Percentiles rank a stretch among this genome's conserved stretches.
These are phyloP conservation scores for Melanerpes aurifrons DNA, from an alignment of 2,113 vertebrate species.

Conservation along the genomic window DNA sequence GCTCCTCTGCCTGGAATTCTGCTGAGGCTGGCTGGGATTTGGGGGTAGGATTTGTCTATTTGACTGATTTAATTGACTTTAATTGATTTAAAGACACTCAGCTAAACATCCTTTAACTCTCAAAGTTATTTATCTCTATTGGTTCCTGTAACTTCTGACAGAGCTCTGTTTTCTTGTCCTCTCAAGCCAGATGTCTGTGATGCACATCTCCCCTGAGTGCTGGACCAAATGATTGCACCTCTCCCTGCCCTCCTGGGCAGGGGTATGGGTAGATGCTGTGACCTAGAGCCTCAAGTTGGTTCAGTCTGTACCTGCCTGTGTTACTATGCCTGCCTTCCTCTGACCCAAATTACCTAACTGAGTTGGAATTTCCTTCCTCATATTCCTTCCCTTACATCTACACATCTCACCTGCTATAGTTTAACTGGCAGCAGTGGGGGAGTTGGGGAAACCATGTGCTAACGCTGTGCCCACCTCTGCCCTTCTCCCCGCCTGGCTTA, in stretches of 20 bases:
- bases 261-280: not conserved
- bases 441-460: not conserved
- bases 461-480: not conserved
- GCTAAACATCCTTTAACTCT: not conserved
- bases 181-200: not conserved
- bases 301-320: conserved; percentile 53
- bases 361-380: conserved; percentile 70
- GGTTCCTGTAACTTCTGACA: not conserved
- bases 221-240: not conserved
- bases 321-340: conserved; percentile 48
- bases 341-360: conserved; percentile 68
- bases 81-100: not conserved
- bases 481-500: conserved; percentile 9
- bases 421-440: conserved; percentile 9
- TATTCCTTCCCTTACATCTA: conserved; percentile 58
- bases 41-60: not conserved
- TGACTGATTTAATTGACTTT: not conserved
- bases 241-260: not conserved
- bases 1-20: not conserved
- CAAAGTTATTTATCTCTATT: not conserved
- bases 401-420: conserved; percentile 49
- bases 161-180: not conserved
- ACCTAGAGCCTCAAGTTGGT: not conserved
- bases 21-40: accelerated
- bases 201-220: not conserved